Evolutionary conservation across 2,113 vertebrate species (phyloP).

Genomic region (Camarhynchus parvulus): DNA sequence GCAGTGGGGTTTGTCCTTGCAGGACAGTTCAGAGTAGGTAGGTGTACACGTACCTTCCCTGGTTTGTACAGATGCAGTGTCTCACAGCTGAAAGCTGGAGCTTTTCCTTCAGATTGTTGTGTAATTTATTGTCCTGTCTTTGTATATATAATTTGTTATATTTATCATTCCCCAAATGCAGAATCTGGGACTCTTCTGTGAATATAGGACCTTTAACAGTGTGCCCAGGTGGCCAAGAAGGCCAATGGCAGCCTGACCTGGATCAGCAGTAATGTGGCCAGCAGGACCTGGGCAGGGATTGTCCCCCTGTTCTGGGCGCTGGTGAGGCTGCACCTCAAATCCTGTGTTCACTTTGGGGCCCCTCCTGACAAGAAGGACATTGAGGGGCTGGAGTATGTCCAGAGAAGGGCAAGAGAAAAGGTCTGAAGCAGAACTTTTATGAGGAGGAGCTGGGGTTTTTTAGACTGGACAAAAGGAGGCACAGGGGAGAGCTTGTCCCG

Average conservation of each 20-base stretch:
- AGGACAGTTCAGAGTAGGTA: background rate
- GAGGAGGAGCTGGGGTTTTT: background rate
- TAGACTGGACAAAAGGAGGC: background rate
- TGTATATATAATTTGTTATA: background rate
- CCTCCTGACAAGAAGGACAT: background rate
- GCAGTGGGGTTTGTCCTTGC: rapidly evolving
- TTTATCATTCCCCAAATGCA: background rate
- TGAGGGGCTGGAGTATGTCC: background rate
- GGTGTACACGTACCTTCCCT: background rate
- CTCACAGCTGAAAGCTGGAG: background rate
- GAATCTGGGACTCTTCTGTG: background rate
- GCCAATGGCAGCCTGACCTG: background rate
- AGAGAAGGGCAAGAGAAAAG: background rate
- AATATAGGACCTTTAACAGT: background rate
- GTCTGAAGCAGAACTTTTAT: rapidly evolving
- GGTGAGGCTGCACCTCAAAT: rapidly evolving
- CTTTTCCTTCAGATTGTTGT: background rate
- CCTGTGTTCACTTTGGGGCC: background rate
- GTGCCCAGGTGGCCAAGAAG: background rate
- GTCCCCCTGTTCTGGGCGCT: rapidly evolving
- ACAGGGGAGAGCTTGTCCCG: too few species aligned
- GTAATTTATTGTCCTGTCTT: background rate
- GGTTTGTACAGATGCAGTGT: background rate
- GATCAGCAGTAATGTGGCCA: background rate
- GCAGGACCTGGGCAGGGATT: background rate